Evolutionary conservation across 64 coral and sea anemone species (phyloP).

Genomic region (Cladopsammia gracilis): DNA sequence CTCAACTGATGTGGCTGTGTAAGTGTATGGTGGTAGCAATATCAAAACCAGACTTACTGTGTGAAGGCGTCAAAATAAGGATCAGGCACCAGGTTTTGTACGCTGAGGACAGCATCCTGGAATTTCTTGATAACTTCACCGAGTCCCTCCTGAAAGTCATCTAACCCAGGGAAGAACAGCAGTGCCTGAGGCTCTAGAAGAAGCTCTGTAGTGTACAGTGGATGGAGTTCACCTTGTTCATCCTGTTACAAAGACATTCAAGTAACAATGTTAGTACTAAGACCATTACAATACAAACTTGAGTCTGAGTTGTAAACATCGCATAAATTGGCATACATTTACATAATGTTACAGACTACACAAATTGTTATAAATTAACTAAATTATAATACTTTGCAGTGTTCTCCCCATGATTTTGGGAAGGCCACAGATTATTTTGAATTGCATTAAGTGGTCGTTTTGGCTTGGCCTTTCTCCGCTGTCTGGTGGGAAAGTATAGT

Average conservation of each 20-base stretch:
- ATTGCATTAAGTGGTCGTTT: too few species aligned
- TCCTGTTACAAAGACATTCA: slow-evolving; percentile 31
- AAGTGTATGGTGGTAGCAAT: neutral
- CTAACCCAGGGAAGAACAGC: slow-evolving; percentile 89
- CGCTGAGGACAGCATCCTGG: slow-evolving; percentile 97
- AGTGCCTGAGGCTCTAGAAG: slow-evolving; percentile 86
- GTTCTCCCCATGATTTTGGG: too few species aligned
- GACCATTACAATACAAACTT: too few species aligned
- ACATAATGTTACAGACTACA: too few species aligned
- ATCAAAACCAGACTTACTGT: slow-evolving; percentile 55
- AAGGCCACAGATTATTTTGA: too few species aligned
- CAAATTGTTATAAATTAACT: too few species aligned
- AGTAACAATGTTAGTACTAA: neutral
- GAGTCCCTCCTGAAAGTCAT: slow-evolving; percentile 97
- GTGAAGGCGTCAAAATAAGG: slow-evolving; percentile 97
- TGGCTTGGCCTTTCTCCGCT: too few species aligned
- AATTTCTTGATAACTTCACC: slow-evolving; percentile 97
- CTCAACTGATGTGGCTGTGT: too few species aligned
- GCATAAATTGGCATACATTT: too few species aligned
- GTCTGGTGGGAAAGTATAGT: too few species aligned
- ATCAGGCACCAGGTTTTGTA: slow-evolving; percentile 94
- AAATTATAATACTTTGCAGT: too few species aligned
- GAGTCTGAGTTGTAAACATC: too few species aligned
- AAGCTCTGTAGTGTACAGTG: slow-evolving; percentile 93
- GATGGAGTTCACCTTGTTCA: slow-evolving; percentile 79